These are phyloP conservation scores for Synergus itoensis DNA, from an alignment of 2,888 invertebrate species.

Conservation along the genomic window DNA sequence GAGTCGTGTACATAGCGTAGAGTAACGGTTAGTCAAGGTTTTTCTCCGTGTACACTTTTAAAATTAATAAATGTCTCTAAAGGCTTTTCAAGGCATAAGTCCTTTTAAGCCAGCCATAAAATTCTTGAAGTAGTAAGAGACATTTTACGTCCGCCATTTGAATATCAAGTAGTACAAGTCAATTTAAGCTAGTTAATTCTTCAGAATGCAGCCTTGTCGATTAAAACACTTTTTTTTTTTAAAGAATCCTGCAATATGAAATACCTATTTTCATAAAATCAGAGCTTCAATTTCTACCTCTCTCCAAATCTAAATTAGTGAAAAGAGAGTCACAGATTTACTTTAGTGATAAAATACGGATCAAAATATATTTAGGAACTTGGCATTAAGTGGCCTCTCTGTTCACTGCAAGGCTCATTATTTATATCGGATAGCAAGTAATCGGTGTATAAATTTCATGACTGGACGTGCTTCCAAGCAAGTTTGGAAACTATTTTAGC, in stretches of 20 bases:
- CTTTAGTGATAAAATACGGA: neutral
- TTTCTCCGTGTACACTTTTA: too few species aligned
- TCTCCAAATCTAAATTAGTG: too few species aligned
- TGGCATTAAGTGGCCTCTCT: neutral
- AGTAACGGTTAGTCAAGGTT: too few species aligned
- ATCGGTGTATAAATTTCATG: constrained; percentile 26
- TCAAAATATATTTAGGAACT: neutral
- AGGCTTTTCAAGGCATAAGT: neutral
- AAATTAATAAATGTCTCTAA: too few species aligned
- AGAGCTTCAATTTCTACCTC: too few species aligned
- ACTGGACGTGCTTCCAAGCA: constrained; percentile 29
- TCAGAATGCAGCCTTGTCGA: too few species aligned
- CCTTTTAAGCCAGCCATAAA: neutral
- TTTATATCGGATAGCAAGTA: constrained; percentile 14
- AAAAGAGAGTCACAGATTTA: too few species aligned
- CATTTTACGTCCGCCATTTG: neutral
- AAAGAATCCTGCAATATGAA: too few species aligned
- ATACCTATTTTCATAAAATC: too few species aligned
- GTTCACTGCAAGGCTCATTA: neutral
- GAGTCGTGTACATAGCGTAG: too few species aligned
- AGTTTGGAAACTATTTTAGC: constrained; percentile 23
- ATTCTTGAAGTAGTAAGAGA: neutral
- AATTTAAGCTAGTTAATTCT: too few species aligned
- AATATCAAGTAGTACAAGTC: neutral
- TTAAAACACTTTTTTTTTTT: too few species aligned